These are phyloP conservation scores for Tetanocera ferruginea DNA, from an alignment of 2,888 invertebrate genomes.

Conservation along the genomic window DNA sequence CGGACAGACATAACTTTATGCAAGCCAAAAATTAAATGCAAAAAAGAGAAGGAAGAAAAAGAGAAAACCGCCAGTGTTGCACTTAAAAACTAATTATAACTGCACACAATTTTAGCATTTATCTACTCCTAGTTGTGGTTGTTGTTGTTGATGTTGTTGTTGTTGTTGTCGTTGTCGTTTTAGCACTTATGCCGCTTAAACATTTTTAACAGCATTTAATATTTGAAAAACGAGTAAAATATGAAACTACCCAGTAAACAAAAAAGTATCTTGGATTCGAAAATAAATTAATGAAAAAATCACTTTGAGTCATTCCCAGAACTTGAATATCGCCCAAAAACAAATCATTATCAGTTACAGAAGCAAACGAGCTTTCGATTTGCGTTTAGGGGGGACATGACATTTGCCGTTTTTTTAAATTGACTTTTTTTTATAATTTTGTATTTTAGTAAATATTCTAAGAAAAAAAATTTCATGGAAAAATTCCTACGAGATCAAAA, in stretches of 20 bases:
- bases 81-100: neutral
- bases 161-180: neutral
- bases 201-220: neutral
- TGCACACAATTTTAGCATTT: neutral
- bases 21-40: neutral
- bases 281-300: neutral
- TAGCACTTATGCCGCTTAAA: neutral
- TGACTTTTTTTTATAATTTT: too few relatives aligned
- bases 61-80: neutral
- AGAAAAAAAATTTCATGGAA: too few relatives aligned
- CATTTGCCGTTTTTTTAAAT: too few relatives aligned
- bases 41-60: neutral
- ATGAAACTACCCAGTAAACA: neutral
- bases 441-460: too few relatives aligned
- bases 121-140: neutral
- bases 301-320: neutral
- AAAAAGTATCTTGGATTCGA: neutral
- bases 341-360: too few relatives aligned
- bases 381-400: too few relatives aligned
- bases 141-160: neutral
- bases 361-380: too few relatives aligned
- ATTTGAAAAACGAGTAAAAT: neutral
- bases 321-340: too few relatives aligned
- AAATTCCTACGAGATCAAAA: too few relatives aligned
- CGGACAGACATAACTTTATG: neutral